Base-by-base conservation (phyloP, 2,113 vertebrate species). In the Psilopsiagon aymara region DNA sequence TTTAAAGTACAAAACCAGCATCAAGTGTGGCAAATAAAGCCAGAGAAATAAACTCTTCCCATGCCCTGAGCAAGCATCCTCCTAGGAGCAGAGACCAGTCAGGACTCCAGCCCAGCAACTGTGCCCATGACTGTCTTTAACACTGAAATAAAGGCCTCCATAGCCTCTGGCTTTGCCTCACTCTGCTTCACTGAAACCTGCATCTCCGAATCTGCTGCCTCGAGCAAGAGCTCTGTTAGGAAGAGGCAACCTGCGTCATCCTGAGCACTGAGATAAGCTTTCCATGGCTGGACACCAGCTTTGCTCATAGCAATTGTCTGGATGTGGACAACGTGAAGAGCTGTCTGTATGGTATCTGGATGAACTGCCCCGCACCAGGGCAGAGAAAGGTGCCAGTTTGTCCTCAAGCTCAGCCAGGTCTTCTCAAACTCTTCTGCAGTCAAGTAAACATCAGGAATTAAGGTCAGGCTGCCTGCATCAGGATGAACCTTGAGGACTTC, bases 241-340 rank as follows among this genome's bases (percentile, higher is more conserved):
- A 99, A 98, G 33, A 99, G 96, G 59, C 98, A 98, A 17, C 98
- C 98, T 2, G 96, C 43, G 4, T 97, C 95, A 70, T 99, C 98
- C 95, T 97, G 98, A 31, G 99, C 99, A 85, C 98, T 98, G 82
- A 99, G 97, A 94, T 99, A 99, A 63, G 99, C 99, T 88, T 99
- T 99, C 99, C 99, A 99, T 0, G 99, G 99, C 68, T 97, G 96
- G 5, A 97, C 81, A 14, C 98, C 97, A 6, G 97, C 92, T 24
- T 97, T 98, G 33, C 99, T 99, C 98, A 99, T 98, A 12, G 99
- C 99, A 47, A 99, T 97, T 10, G 98, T 98, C 94, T 99, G 99
- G 97, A 99, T 98, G 92, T 99, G 98, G 92, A 99, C 98, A 10
- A 99, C 98, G 21, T 98, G 98, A 82, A 99, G 98, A 20, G 99